Conservation (phyloP, 2,888 invertebrate species). For the Hemaris fuciformis region DNA sequence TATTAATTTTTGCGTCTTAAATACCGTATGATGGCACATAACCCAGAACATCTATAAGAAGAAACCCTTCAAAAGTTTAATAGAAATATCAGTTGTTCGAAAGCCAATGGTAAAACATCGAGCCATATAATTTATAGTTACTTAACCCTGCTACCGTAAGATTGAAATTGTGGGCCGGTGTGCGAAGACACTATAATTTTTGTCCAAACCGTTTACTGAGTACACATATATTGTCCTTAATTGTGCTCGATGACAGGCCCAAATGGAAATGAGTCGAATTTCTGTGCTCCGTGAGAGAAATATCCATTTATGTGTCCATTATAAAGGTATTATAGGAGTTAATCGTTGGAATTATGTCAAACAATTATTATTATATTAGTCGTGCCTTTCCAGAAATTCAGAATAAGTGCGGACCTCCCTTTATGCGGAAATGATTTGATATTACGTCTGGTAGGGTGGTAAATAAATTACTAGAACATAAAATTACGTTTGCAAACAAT, state of each 20-base stretch:
- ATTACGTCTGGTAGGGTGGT: not conserved
- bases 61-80: not conserved
- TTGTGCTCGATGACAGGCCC: not conserved
- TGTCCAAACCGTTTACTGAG: conserved; percentile 10
- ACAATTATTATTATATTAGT: not conserved
- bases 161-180: conserved; percentile 13
- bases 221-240: conserved; percentile 7
- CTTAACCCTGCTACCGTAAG: conserved; percentile 13
- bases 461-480: not conserved
- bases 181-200: conserved; percentile 13
- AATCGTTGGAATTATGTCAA: not conserved
- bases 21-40: too few relatives aligned
- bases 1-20: too few relatives aligned
- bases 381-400: not conserved
- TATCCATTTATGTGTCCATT: not conserved
- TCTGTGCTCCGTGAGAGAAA: not conserved
- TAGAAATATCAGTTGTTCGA: not conserved
- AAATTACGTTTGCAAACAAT: not conserved
- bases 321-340: not conserved
- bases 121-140: conserved; percentile 8
- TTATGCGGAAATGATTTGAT: not conserved
- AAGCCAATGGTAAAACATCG: not conserved
- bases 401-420: not conserved
- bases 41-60: not conserved
- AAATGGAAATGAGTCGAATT: not conserved